Conservation (phyloP, 2,888 invertebrate genomes). For the Caenorhabditis sp. region DNA sequence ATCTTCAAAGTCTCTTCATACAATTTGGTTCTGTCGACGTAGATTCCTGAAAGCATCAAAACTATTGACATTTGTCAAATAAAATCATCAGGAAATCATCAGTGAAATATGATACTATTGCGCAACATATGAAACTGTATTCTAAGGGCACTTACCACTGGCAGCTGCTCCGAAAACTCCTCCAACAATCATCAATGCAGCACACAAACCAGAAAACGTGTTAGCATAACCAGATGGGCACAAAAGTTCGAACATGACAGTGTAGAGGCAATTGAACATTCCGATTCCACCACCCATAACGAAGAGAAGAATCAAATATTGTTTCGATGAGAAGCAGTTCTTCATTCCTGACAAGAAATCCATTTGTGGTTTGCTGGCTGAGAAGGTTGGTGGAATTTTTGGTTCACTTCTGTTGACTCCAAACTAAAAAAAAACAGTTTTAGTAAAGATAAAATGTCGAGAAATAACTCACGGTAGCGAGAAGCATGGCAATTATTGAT, state of each 20-base stretch:
- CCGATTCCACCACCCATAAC: conserved; percentile 71
- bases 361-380: conserved; percentile 63
- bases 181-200: conserved; percentile 72
- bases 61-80: too few species aligned
- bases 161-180: conserved; percentile 70
- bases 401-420: conserved; percentile 67
- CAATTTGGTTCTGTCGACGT: conserved; percentile 73
- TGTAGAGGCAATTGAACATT: conserved; percentile 71
- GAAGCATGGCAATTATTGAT: conserved; percentile 47
- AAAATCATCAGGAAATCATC: too few species aligned
- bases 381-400: conserved; percentile 66
- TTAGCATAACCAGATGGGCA: conserved; percentile 74
- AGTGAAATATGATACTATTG: too few species aligned
- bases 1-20: conserved; percentile 74
- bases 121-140: too few species aligned
- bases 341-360: conserved; percentile 63
- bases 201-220: conserved; percentile 69
- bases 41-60: conserved; percentile 59
- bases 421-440: conserved; percentile 39
- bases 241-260: conserved; percentile 72
- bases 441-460: neutral
- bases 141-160: conserved; percentile 38
- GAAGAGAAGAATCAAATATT: conserved; percentile 65
- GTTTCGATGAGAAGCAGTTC: conserved; percentile 56
- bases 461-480: conserved; percentile 36